Base-by-base conservation (phyloP, 2,888 invertebrate species). In the Parnassius mnemosyne region DNA sequence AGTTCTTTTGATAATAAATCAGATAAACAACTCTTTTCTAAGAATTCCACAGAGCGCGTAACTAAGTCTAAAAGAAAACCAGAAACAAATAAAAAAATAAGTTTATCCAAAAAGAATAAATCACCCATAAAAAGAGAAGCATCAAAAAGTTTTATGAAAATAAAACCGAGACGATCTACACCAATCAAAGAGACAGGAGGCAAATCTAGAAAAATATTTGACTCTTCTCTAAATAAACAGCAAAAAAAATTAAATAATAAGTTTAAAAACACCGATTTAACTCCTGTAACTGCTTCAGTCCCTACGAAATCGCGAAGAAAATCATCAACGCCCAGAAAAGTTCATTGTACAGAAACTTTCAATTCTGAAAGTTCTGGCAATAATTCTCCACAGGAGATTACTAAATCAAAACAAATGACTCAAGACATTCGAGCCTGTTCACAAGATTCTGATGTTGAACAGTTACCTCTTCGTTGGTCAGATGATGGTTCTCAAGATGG, bases 291-390 rank as follows among this genome's bases (percentile, higher is more conserved):
- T 51, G 64, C 66, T 52, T 70, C 77, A 42, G 79, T 71, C 44
- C 83, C 83, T 11, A 83, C 86, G 0, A 92, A 91, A 72, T 92
- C 92, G 0, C 83, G 91, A 47, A 79, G 92, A 71, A 92, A 92
- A 74, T 92, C 92, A 13, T 90, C 92, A 2, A 91, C 91, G 3
- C 92, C 92, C 2, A 80, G 92, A 68, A 92, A 92, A 78, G 74
- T 91, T 9, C 78, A 87, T 66, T 84, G 87, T 60, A 81, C 80
- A 50, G 87, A 90, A 77, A 71, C 76, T 56, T 83, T 85, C 69
- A 79, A 79, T 68, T 81, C 83, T 7, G 83, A 83, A 71, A 83
- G 78, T 70, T 78, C 80, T 53, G 75, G 74, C 7, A 76, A 79
- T 53, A 78, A 79, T 59, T 83, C 83, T 20, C 81, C 82, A 11